phyloP scores from a whole-genome alignment of 2,797 vertebrate species.

The Sternarchorhynchus goeldii region DNA sequence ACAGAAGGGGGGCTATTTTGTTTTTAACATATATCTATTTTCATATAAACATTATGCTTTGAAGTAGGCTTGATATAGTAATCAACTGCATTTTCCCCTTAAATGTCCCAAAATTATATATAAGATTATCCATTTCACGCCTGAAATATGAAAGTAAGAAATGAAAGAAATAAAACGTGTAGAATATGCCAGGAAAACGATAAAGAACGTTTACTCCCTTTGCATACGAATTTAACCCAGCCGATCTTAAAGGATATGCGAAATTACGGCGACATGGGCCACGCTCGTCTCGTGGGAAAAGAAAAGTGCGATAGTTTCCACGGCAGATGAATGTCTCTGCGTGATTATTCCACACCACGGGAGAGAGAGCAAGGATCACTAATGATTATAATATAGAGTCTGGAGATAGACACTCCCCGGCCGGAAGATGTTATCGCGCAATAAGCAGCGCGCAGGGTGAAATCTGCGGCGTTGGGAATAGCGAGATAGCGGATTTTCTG shows the following conservation, averaged over 20 bases:
- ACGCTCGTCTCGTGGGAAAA: constrained; percentile 41
- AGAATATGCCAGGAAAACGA: constrained; percentile 2
- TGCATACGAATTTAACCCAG: not conserved
- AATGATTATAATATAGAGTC: constrained; percentile 69
- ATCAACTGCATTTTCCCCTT: not conserved
- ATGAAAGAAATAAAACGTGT: not conserved
- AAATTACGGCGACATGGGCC: not conserved
- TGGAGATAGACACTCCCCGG: constrained; percentile 52
- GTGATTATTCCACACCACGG: constrained; percentile 60
- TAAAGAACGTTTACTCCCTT: not conserved
- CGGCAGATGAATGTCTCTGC: constrained; percentile 61
- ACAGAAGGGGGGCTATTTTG: no score
- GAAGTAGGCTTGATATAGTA: no score
- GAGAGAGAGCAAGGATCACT: constrained; percentile 69
- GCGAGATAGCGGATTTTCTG: constrained; percentile 64
- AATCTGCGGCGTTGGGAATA: constrained; percentile 44
- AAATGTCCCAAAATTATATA: no score
- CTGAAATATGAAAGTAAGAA: no score
- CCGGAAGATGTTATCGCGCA: constrained; percentile 65
- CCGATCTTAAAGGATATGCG: constrained; percentile 30
- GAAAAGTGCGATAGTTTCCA: constrained; percentile 49
- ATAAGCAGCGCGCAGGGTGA: constrained; percentile 59
- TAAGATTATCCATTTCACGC: no score
- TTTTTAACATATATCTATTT: no score
- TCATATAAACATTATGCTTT: no score